These are phyloP conservation scores for Nyctalus aviator DNA, from an alignment of 2,797 vertebrate species.

Conservation along the genomic window DNA sequence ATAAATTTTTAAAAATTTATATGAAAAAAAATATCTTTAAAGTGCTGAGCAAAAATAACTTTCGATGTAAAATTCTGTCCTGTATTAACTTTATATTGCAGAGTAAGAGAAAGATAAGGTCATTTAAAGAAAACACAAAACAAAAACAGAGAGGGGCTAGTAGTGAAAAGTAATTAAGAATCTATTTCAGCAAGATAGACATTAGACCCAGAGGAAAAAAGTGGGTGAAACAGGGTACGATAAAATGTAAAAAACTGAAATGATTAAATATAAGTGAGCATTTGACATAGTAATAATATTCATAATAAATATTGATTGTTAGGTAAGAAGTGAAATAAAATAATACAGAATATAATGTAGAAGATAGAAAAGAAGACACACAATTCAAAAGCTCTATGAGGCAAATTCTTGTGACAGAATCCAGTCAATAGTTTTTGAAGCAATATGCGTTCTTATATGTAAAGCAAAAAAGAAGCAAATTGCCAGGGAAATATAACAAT, in stretches of 20 bases:
- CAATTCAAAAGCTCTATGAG: not conserved
- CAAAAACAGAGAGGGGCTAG: not conserved
- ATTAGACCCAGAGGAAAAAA: not conserved
- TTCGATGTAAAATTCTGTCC: not conserved
- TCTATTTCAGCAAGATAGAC: not conserved
- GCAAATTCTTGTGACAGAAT: not conserved
- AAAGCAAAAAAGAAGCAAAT: not conserved
- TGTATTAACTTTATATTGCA: not conserved
- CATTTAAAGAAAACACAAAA: not conserved
- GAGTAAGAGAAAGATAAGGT: not conserved
- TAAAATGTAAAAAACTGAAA: not conserved
- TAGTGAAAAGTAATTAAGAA: not conserved
- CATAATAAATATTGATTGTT: not conserved
- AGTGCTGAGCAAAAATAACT: not conserved
- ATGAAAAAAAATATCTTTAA: not conserved
- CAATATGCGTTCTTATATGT: not conserved
- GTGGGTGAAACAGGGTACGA: not conserved
- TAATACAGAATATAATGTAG: not conserved
- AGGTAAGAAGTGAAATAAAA: slow-evolving; percentile 12
- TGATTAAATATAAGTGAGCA: not conserved
- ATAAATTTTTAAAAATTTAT: not conserved
- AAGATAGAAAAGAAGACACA: not conserved
- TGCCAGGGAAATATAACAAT: not conserved
- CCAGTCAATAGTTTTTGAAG: not conserved
- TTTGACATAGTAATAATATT: not conserved